Conservation (phyloP, 92 coral and sea anemone species). For the Epizoanthus stellaris region DNA sequence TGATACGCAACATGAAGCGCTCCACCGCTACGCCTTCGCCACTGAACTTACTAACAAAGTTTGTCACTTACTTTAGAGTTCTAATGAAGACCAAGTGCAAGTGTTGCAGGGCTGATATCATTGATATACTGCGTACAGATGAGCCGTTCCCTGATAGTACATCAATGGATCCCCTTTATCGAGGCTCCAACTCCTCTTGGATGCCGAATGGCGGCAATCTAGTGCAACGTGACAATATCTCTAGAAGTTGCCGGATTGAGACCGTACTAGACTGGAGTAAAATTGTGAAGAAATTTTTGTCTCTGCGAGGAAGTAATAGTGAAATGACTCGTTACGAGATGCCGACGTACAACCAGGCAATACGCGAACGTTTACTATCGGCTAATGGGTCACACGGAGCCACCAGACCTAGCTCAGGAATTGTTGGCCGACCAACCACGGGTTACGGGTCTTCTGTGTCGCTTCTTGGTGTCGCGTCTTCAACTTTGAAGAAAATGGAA, state of each 20-base stretch:
- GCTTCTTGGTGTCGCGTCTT: conserved; percentile 80
- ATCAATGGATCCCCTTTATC: conserved; percentile 76
- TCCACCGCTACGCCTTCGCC: conserved; percentile 99
- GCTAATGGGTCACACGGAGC: conserved; percentile 44
- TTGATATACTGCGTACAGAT: conserved; percentile 88
- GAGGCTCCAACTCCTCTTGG: conserved; percentile 35
- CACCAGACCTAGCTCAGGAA: conserved; percentile 56
- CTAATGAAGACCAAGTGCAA: conserved; percentile 79
- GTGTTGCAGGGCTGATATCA: conserved; percentile 93
- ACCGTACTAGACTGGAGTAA: conserved; percentile 90
- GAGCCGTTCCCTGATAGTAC: conserved; percentile 81
- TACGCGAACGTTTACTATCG: conserved; percentile 56
- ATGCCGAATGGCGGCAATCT: conserved; percentile 60
- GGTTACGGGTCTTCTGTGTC: conserved; percentile 83
- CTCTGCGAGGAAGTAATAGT: conserved; percentile 69
- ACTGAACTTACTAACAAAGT: conserved; percentile 86
- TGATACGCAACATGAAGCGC: conserved; percentile 97
- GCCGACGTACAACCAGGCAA: conserved; percentile 44
- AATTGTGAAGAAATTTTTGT: conserved; percentile 78
- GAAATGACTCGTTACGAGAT: conserved; percentile 52
- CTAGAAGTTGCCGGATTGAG: conserved; percentile 77
- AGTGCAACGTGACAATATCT: conserved; percentile 63
- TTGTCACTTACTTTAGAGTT: conserved; percentile 73
- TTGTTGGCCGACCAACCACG: conserved; percentile 59
- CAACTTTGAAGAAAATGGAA: conserved; percentile 80